Evolutionary conservation across 2,797 vertebrate genomes (phyloP), one percentile per base, ranked within the genome.

Genomic region (Cynodonichthys magdalenae): DNA sequence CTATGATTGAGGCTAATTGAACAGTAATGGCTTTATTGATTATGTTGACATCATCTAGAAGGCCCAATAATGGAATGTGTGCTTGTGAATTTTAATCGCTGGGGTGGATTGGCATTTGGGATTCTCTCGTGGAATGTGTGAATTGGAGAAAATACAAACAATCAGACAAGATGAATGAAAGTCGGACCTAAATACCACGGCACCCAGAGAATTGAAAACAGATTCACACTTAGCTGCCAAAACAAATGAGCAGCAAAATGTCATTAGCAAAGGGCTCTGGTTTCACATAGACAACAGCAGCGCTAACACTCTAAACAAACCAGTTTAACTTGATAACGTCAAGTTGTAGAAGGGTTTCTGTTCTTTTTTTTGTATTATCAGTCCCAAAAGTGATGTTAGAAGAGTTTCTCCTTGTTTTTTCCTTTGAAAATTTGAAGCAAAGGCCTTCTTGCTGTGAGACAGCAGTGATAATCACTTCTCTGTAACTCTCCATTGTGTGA

Each of bases 11-110:
- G 1, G 63, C 69, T 87, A 87, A 90, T 83, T 87, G 74, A 85
- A 85, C 81, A 65, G 68, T 84, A 90, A 87, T 90, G 68, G 70
- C 58, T 53, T 89, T 89, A 90, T 89, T 81, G 88, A 90, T 89
- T 80, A 80, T 64, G 77, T 75, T 81, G 83, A 78, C 83, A 85
- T 82, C 53, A 74, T 79, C 71, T 68, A 31, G 69, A 73, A 49
- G 59, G 59, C 34, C 59, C 70, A 76, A 39, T 79, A 87, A 87
- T 87, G 58, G 65, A 85, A 80, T 71, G 81, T 76, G 69, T 76
- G 77, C 59, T 71, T 78, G 47, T 79, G 83, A 90, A 87, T 86
- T 75, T 46, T 80, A 84, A 89, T 87, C 31, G 69, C 49, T 24
- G 24, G 20, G 47, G 59, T 36, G 46, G 54, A 76, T 48, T 56